Evolutionary conservation across 2,888 invertebrate species (phyloP), one percentile per base, ranked within the genome.

Genomic region (Macroteleia sp.): DNA sequence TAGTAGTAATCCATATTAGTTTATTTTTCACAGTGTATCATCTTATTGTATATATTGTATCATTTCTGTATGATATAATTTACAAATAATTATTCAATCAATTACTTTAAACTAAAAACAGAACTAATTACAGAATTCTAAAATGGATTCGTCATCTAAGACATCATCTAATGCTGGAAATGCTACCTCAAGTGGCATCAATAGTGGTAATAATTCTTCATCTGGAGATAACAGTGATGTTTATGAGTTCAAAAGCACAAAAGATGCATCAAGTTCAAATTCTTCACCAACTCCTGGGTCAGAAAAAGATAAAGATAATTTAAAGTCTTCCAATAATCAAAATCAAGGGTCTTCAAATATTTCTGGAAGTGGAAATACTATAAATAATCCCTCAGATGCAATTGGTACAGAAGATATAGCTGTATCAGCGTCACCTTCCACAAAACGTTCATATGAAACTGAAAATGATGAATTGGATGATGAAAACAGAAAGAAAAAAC

Each of bases 401-500:
- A 25, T 67, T 9, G 73, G 66, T 16, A 10, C 66, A 3, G 77
- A 77, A 3, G 79, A 77, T 34, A 12, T 56, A 5, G 10, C 59
- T 2, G 88, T 62, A 1, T 80, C 83, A 2, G 85, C 85, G 0
- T 89, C 90, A 1, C 88, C 90, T 9, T 80, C 62, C 5, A 56
- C 87, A 0, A 91, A 91, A 56, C 84, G 91, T 17, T 28, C 92
- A 85, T 94, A 93, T 34, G 95, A 95, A 28, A 90, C 87, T 66
- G 95, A 95, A 16, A 92, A 92, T 50, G 94, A 94, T 8, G 92
- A 93, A 3, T 92, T 92, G 22, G 96, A 97, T 81, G 95, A 95
- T 12, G 95, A 95, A 59, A 93, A 92, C 34, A 95, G 95, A 81
- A 93, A 95, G 61, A 96, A 96, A 89, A 95, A 96, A 90, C 93